Base-by-base conservation (phyloP, 2,888 invertebrate species). In the Apodemia duryi region DNA sequence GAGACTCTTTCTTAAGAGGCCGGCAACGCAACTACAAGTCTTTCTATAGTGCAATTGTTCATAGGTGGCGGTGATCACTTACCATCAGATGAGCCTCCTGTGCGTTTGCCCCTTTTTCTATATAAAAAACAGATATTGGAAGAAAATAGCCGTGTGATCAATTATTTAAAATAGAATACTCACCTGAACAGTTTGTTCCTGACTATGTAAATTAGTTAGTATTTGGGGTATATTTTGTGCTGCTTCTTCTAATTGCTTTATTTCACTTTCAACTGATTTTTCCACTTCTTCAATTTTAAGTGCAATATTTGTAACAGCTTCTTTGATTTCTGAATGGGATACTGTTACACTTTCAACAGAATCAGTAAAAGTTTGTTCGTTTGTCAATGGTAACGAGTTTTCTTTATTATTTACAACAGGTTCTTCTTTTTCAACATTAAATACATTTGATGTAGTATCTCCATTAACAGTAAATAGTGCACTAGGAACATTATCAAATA, bases 151-250 rank as follows among this genome's bases (percentile, higher is more conserved):
- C 6, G 38, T 38, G 5, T 38, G 38, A 38, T 38, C 6, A 38
- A 38, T 6, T 6, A 9, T 41, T 41, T 41, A 43, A 43, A 43
- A 3, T 43, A 43, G 10, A 4, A 10, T 11, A 41, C 9, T 68
- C 70, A 89, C 88, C 85, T 88, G 81, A 71, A 78, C 72, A 57
- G 77, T 71, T 66, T 80, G 80, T 49, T 79, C 74, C 68, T 87
- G 86, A 21, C 80, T 82, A 61, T 88, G 86, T 69, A 88, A 74
- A 65, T 75, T 80, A 11, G 75, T 74, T 1, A 90, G 72, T 38
- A 82, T 75, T 2, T 85, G 86, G 51, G 83, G 86, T 41, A 88
- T 83, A 65, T 84, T 87, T 43, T 82, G 79, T 0, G 80, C 79
- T 32, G 73, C 76, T 52, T 72, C 72, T 67, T 74, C 77, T 1